Evolutionary conservation across 2,888 invertebrate species (phyloP).

Genomic region (Ochropleura leucogaster): DNA sequence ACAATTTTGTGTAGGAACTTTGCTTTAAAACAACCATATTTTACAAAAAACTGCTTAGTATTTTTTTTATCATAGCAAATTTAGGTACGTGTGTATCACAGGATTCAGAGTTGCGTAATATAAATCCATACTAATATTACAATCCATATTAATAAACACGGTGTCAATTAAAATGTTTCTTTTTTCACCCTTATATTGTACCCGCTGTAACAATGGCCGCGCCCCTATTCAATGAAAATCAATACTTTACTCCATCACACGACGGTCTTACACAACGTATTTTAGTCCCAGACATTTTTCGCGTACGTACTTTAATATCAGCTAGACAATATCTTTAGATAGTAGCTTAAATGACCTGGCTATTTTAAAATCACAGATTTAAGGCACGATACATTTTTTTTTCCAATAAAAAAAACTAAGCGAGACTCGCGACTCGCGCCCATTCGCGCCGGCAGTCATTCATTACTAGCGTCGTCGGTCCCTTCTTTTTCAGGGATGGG

Average conservation of each 20-base stretch:
- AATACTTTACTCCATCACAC: slow-evolving; percentile 1
- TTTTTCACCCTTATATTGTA: too few relatives aligned
- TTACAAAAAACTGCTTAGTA: not conserved
- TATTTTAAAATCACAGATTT: not conserved
- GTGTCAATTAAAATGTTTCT: too few relatives aligned
- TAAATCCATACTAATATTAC: too few relatives aligned
- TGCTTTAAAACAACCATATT: not conserved
- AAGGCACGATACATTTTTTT: not conserved
- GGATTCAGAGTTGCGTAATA: not conserved
- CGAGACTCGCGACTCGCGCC: not conserved
- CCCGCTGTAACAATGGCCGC: not conserved
- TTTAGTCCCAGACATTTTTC: not conserved
- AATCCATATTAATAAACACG: too few relatives aligned
- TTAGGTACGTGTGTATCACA: not conserved
- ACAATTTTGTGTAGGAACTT: not conserved
- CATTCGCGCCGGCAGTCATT: not conserved
- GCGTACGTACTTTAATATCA: too few relatives aligned
- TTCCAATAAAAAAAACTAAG: not conserved
- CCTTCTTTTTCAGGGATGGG: too few relatives aligned
- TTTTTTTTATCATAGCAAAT: too few relatives aligned
- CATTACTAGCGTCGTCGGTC: slow-evolving; percentile 3
- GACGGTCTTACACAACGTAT: not conserved
- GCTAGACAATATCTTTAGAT: not conserved
- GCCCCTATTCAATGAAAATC: slow-evolving; percentile 21
- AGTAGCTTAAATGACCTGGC: not conserved